A percentile compares a stretch with the other conserved stretches of the same genome.
phyloP scores from a whole-genome alignment of 2,888 invertebrate genomes.

The Bellardia bayeri region DNA sequence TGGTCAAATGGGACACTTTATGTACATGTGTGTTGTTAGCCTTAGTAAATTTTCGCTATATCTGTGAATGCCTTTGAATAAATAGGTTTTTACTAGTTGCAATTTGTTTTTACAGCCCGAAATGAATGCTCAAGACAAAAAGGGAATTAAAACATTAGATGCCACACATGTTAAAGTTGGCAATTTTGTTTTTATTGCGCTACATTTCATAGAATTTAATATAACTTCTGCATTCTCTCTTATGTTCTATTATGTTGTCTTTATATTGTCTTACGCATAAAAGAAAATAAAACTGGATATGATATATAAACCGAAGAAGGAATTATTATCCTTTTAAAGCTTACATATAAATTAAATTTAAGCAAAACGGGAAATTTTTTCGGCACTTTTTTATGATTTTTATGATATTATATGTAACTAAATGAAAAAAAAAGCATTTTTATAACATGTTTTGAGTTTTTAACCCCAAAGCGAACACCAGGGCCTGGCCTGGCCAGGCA shows the following conservation, averaged over 20 bases:
- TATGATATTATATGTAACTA: slow-evolving; percentile 29
- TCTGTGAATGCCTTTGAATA: slow-evolving; percentile 41
- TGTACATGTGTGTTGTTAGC: not conserved
- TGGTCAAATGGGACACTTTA: too few species aligned
- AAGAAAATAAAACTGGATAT: slow-evolving; percentile 2
- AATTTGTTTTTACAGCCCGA: slow-evolving; percentile 47
- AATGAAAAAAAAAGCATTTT: not conserved
- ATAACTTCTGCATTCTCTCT: not conserved
- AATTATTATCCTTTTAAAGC: slow-evolving; percentile 15
- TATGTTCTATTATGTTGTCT: not conserved
- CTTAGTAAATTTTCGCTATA: slow-evolving; percentile 5
- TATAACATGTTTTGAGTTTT: too few species aligned
- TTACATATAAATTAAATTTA: not conserved
- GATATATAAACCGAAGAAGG: not conserved
- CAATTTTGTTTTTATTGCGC: slow-evolving; percentile 10
- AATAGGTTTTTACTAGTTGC: slow-evolving; percentile 48
- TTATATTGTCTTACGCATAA: slow-evolving; percentile 1
- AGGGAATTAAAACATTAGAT: not conserved
- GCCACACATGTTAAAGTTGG: not conserved
- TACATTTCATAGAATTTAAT: slow-evolving; percentile 18
- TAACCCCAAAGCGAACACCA: too few species aligned
- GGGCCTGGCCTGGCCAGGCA: too few species aligned
- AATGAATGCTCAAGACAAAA: not conserved
- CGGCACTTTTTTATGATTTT: not conserved
- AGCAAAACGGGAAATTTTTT: not conserved